Evolutionary conservation across 2,888 invertebrate genomes (phyloP).

Genomic region (Anthrax anthrax): DNA sequence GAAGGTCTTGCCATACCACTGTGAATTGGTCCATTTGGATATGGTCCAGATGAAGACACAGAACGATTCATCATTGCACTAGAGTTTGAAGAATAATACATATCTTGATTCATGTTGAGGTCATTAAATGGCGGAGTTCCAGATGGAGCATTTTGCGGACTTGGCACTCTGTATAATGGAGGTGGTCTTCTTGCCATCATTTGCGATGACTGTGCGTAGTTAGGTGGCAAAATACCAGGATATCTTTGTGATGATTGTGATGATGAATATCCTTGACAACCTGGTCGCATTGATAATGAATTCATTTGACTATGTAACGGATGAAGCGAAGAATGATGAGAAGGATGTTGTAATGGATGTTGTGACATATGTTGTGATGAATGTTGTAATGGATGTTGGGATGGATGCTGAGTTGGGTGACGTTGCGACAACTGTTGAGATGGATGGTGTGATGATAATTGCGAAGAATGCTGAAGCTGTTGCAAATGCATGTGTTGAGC

Average conservation of each 20-base stretch:
- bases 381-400: constrained; percentile 8
- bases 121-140: constrained; percentile 10
- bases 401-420: constrained; percentile 6
- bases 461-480: constrained; percentile 7
- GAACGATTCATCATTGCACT: constrained; percentile 12
- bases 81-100: constrained; percentile 19
- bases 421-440: not conserved
- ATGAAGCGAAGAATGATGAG: not conserved
- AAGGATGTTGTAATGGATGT: constrained; percentile 13
- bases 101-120: constrained; percentile 8
- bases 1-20: constrained; percentile 14
- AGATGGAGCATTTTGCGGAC: constrained; percentile 10
- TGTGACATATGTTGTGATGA: not conserved
- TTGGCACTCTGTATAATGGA: constrained; percentile 12
- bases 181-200: constrained; percentile 13
- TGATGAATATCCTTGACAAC: not conserved
- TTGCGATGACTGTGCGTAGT: constrained; percentile 1
- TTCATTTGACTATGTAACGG: not conserved
- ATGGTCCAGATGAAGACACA: not conserved
- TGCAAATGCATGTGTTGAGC: not conserved
- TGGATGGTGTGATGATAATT: too few relatives aligned
- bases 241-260: not conserved
- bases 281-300: not conserved
- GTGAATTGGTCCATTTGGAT: constrained; percentile 1
- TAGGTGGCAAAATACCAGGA: not conserved